Evolutionary conservation across 2,888 invertebrate species (phyloP).

Genomic region (Polylopha cassiicola): DNA sequence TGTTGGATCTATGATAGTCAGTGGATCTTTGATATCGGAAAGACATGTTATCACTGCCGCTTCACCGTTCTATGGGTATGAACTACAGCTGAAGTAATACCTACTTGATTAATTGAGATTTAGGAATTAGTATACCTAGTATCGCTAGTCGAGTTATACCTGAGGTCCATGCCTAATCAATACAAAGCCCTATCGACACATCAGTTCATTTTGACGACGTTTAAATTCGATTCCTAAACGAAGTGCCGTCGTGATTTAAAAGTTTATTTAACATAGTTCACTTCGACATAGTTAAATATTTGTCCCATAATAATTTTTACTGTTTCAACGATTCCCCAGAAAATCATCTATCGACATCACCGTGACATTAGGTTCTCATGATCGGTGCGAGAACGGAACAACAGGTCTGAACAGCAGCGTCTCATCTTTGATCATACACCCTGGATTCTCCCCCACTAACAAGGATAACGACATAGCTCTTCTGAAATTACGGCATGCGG

Average conservation of each 20-base stretch:
- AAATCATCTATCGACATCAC: slow-evolving; percentile 61
- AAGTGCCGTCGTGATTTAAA: too few species aligned
- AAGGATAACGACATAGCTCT: slow-evolving; percentile 78
- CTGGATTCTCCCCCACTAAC: slow-evolving; percentile 69
- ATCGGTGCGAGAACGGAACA: slow-evolving; percentile 66
- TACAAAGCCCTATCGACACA: not conserved
- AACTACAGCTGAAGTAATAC: too few species aligned
- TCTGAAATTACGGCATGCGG: slow-evolving; percentile 69
- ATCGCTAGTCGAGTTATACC: too few species aligned
- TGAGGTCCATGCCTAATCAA: too few species aligned
- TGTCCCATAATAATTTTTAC: too few species aligned
- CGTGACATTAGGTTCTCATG: slow-evolving; percentile 73
- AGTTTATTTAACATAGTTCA: too few species aligned
- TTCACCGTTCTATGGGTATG: slow-evolving; percentile 65
- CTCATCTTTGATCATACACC: slow-evolving; percentile 67
- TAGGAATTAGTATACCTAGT: too few species aligned
- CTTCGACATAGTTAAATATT: too few species aligned
- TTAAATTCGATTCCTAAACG: too few species aligned
- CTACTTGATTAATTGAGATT: too few species aligned
- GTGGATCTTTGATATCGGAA: slow-evolving; percentile 76
- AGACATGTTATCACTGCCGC: slow-evolving; percentile 77
- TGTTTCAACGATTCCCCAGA: too few species aligned
- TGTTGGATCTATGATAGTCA: slow-evolving; percentile 42
- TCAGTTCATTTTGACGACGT: not conserved
- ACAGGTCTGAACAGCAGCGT: slow-evolving; percentile 72